Percentiles rank a stretch among this genome's conserved stretches.
These are phyloP conservation scores for Drosophila takahashii DNA, from an alignment of 1,140 invertebrate species.

Conservation along the genomic window DNA sequence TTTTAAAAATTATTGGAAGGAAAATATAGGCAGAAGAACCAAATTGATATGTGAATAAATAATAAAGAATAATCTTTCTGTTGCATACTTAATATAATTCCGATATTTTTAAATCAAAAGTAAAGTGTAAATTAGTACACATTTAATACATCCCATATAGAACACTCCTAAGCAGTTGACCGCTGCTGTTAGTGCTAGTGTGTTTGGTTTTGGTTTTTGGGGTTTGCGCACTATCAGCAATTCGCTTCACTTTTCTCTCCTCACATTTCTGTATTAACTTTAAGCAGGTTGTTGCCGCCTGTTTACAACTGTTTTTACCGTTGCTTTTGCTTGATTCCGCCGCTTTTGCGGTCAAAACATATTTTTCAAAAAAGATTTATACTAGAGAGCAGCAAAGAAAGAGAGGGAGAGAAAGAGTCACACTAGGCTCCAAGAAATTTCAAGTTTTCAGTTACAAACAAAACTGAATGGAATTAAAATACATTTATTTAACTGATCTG, in stretches of 20 bases:
- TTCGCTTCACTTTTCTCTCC: slow-evolving; percentile 37
- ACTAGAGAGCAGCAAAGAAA: background rate
- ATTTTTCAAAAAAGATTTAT: background rate
- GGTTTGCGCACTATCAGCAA: slow-evolving; percentile 61
- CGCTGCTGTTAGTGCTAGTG: slow-evolving; percentile 4
- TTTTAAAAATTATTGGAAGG: no score
- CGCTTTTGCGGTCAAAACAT: slow-evolving; percentile 46
- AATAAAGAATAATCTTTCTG: no score
- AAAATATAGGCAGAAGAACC: no score
- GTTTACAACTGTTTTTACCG: slow-evolving; percentile 78
- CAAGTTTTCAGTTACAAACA: no score
- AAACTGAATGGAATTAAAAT: background rate
- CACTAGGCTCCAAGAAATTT: background rate
- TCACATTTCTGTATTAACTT: slow-evolving; percentile 59
- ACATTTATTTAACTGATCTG: no score
- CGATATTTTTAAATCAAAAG: background rate
- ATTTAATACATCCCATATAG: background rate
- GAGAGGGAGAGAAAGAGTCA: background rate
- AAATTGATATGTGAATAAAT: no score
- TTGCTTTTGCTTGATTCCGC: slow-evolving; percentile 59
- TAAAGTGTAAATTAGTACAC: no score
- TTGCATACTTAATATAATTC: no score
- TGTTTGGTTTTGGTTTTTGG: slow-evolving; percentile 13
- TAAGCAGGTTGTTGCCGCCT: slow-evolving; percentile 61
- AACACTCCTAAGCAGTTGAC: background rate